Conservation (phyloP, 92 coral and sea anemone species). For the Chrysogorgia sp. region DNA sequence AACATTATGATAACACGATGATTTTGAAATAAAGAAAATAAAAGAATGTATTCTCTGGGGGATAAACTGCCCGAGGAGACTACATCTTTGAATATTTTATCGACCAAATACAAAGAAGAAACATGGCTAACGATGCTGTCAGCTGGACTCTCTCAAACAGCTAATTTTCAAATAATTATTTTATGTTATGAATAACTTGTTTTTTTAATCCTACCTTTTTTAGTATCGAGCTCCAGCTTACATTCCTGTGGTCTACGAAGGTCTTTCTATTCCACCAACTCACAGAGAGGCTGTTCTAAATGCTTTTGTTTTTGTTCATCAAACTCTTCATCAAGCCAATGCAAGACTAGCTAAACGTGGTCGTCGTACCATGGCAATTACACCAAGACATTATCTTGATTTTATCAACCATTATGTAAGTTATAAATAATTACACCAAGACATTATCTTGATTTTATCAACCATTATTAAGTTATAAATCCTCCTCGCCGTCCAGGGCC, state of each 20-base stretch:
- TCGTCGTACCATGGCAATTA: conserved; percentile 91
- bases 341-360: conserved; percentile 89
- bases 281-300: conserved; percentile 98
- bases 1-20: too few species aligned
- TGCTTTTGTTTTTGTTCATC: conserved; percentile 98
- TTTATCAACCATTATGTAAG: conserved; percentile 97
- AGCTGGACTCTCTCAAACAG: too few species aligned
- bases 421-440: neutral
- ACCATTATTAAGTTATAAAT: too few species aligned
- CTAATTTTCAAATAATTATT: too few species aligned
- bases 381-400: conserved; percentile 96
- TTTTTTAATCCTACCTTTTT: neutral
- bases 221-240: conserved; percentile 96
- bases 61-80: too few species aligned
- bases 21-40: too few species aligned
- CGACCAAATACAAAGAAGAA: too few species aligned
- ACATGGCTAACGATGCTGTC: too few species aligned
- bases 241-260: conserved; percentile 92
- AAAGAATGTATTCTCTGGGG: too few species aligned
- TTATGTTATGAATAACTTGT: too few species aligned
- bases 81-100: too few species aligned
- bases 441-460: neutral
- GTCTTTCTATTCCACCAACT: conserved; percentile 87
- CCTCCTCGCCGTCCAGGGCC: too few species aligned
- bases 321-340: conserved; percentile 95